A percentile compares a stretch with the other conserved stretches of the same genome.
These are phyloP conservation scores for Sarcophilus harrisii DNA, from an alignment of 2,797 vertebrate species.

Conservation along the genomic window DNA sequence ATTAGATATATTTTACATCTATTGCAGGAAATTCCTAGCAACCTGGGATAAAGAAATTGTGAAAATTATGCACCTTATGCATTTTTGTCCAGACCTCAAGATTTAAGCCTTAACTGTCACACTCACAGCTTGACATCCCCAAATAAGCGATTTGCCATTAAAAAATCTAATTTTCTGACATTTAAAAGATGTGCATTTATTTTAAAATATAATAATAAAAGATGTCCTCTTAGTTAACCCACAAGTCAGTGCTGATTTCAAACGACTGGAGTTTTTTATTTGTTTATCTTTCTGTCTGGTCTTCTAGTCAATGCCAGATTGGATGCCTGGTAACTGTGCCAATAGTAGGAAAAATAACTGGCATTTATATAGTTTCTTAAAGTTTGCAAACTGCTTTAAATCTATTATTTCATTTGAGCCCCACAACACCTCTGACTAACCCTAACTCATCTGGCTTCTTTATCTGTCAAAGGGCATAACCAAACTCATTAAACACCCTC, in stretches of 20 bases:
- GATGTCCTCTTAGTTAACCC: not conserved
- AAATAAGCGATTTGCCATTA: not conserved
- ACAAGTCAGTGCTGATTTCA: not conserved
- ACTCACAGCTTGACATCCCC: not conserved
- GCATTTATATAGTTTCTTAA: not conserved
- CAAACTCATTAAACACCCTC: not conserved
- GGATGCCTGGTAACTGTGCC: not conserved
- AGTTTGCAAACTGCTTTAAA: not conserved
- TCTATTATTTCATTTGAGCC: not conserved
- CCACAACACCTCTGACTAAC: not conserved
- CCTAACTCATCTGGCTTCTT: not conserved
- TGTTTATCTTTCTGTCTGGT: not conserved
- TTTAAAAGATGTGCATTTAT: not conserved
- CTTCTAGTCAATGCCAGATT: not conserved
- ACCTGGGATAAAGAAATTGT: not conserved
- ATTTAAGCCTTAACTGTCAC: not conserved
- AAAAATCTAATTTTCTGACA: not conserved
- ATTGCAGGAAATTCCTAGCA: not conserved
- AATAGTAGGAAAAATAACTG: not conserved
- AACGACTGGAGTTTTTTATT: not conserved
- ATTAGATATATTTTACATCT: not conserved
- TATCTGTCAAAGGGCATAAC: not conserved
- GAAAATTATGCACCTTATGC: not conserved
- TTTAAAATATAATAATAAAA: not conserved
- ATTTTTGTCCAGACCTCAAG: not conserved